Evolutionary conservation across 2,113 vertebrate genomes (phyloP).

Genomic region (Orcinus orca): DNA sequence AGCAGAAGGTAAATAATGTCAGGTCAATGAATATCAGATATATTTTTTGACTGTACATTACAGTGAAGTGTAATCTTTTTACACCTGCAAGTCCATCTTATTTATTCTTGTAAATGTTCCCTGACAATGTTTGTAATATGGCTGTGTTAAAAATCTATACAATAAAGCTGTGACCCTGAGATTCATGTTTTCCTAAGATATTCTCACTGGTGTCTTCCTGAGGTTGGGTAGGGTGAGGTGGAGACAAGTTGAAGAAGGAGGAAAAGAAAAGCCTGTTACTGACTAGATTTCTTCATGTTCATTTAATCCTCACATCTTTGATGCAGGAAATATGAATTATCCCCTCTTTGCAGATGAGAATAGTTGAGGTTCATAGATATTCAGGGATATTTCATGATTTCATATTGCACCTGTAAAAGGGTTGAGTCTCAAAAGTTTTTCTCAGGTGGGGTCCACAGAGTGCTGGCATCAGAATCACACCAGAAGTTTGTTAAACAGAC

Average conservation of each 20-base stretch:
- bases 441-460: neutral
- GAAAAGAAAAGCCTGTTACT: neutral
- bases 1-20: constrained; percentile 87
- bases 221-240: neutral
- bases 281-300: neutral
- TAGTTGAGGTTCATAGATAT: neutral
- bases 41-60: constrained; percentile 92
- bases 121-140: constrained; percentile 90
- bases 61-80: constrained; percentile 90
- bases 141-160: constrained; percentile 88
- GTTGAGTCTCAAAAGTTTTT: neutral
- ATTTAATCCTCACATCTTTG: neutral
- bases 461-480: neutral
- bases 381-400: neutral
- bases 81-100: constrained; percentile 89
- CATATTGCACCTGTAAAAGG: neutral
- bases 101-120: constrained; percentile 92
- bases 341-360: neutral
- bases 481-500: neutral
- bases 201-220: constrained; percentile 79
- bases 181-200: constrained; percentile 87
- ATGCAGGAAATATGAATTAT: neutral
- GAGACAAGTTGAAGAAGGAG: neutral
- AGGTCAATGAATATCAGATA: constrained; percentile 90
- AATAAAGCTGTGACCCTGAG: constrained; percentile 89